Evolutionary conservation across 2,888 invertebrate species (phyloP).

Genomic region (Chouioia cunea): DNA sequence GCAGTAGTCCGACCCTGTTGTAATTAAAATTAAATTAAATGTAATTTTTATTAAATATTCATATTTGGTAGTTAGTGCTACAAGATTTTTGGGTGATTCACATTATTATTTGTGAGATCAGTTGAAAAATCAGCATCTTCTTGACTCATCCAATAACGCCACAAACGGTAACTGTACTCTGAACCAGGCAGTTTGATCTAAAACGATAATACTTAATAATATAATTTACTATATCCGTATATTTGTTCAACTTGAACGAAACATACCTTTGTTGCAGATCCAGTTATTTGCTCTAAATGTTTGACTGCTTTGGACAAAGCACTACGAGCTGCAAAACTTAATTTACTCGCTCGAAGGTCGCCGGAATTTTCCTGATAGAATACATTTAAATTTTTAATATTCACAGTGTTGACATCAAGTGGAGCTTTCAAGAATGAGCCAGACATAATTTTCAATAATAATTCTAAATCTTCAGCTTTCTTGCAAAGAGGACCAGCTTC

Average conservation of each 20-base stretch:
- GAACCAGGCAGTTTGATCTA: conserved; percentile 66
- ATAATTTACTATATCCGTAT: not conserved
- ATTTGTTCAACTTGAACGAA: conserved; percentile 12
- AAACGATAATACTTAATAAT: conserved; percentile 37
- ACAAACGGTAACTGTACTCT: conserved; percentile 75
- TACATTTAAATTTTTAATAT: conserved; percentile 77
- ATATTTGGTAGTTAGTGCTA: not conserved
- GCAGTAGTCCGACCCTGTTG: conserved; percentile 58
- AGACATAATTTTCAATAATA: conserved; percentile 78
- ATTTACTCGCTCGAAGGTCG: conserved; percentile 79
- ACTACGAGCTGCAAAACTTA: conserved; percentile 76
- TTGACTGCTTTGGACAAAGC: conserved; percentile 72
- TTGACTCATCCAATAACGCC: conserved; percentile 82
- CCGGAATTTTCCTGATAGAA: conserved; percentile 84
- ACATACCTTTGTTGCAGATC: conserved; percentile 61
- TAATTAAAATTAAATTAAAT: conserved; percentile 1
- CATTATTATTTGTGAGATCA: conserved; percentile 76
- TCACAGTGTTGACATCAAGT: conserved; percentile 73
- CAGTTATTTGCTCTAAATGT: conserved; percentile 66
- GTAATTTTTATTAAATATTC: not conserved
- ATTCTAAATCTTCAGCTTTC: conserved; percentile 83
- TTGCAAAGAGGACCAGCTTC: conserved; percentile 86
- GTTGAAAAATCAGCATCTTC: conserved; percentile 76
- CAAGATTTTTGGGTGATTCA: conserved; percentile 44
- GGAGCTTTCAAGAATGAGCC: conserved; percentile 70